Base-by-base conservation (phyloP, 64 coral and sea anemone genomes). In the Exaiptasia diaphana region DNA sequence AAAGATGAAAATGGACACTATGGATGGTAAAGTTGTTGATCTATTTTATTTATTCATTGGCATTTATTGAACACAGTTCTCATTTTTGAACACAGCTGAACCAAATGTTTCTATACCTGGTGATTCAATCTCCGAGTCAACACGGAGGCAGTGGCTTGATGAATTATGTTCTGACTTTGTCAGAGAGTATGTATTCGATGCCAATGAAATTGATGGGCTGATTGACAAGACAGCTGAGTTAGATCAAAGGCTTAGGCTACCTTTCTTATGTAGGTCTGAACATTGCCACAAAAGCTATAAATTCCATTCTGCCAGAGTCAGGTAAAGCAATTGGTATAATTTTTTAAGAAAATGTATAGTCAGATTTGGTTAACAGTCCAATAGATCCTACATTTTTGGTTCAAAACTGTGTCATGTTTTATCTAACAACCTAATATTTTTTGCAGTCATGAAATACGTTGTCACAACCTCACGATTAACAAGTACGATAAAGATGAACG, bases 251-350 rank as follows among this genome's bases (percentile, higher is more conserved):
- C 53, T 34, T 56, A 36, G 24, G 50, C 75, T 39, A 36, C 75
- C 53, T 58, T 78, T 78, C 18, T 58, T 40, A 3, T 78, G 75
- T 53, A 37, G 53, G 53, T 50, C 33, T 58, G 31, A 53, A 17
- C 35, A 78, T 39, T 78, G 75, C 34, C 24, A 60, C 50, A 35
- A 78, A 41, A 59, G 50, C 12, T 78, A 78, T 78, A 56, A 41
- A 27, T 78, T 39, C 60, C 37, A 78, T 41, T 78, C 53, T 38
- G 75, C 38, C 75, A 58, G 53, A 78, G 75, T 78, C 53, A 78
- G 56, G 75, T 74, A 50, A n/a, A n/a, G n/a, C n/a, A n/a, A n/a
- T n/a, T n/a, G n/a, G n/a, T n/a, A n/a, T n/a, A n/a, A n/a, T n/a
- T n/a, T n/a, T n/a, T n/a, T n/a, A n/a, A n/a, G n/a, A n/a, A n/a